phyloP scores from a whole-genome alignment of 2,797 vertebrate genomes.

The Coregonus suidteri region DNA sequence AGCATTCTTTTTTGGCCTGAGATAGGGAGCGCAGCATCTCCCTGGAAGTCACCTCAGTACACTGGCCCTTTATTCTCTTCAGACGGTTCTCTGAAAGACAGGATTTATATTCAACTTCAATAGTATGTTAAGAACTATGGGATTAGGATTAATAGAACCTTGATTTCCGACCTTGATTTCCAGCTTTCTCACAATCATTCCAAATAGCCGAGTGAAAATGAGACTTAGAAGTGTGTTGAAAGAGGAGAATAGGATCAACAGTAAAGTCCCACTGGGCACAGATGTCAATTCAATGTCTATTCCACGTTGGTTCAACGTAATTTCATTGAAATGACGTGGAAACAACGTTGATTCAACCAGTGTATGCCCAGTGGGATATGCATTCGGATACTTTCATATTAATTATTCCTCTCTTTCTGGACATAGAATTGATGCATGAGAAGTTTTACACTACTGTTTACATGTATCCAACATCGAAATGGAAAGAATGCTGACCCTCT shows the following conservation, averaged over 20 bases:
- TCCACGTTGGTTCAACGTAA: too few species aligned
- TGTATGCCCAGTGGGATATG: too few species aligned
- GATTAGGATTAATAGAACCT: background rate
- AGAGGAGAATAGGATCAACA: background rate
- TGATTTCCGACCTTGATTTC: background rate
- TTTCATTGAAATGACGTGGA: too few species aligned
- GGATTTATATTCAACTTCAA: background rate
- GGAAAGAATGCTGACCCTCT: too few species aligned
- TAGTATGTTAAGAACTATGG: background rate
- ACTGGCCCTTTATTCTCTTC: slow-evolving; percentile 89
- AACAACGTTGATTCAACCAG: too few species aligned
- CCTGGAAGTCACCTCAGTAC: slow-evolving; percentile 92
- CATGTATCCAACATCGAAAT: too few species aligned
- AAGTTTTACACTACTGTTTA: too few species aligned
- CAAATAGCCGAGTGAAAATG: too few species aligned
- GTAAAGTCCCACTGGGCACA: background rate
- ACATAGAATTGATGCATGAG: background rate
- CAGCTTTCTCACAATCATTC: too few species aligned
- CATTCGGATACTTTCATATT: background rate
- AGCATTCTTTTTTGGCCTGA: slow-evolving; percentile 96
- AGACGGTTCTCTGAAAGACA: slow-evolving; percentile 85
- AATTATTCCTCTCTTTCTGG: background rate
- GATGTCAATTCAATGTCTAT: too few species aligned
- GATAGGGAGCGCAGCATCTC: slow-evolving; percentile 92
- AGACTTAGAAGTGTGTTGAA: background rate